Evolutionary conservation across 2,888 invertebrate genomes (phyloP).

Genomic region (Omphaloscelis lunosa): DNA sequence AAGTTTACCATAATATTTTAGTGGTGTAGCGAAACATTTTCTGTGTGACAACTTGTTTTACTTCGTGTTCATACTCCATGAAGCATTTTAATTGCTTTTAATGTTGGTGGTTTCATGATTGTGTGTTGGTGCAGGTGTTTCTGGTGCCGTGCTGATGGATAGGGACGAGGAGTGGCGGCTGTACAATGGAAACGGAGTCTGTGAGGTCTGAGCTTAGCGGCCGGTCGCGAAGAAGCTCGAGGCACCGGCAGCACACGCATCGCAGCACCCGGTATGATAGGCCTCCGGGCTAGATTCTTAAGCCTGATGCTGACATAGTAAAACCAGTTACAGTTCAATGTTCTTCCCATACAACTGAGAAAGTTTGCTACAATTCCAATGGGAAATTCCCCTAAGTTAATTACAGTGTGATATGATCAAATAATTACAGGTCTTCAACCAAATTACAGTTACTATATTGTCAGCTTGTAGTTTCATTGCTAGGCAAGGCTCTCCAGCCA

Average conservation of each 20-base stretch:
- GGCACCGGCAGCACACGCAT: constrained; percentile 91
- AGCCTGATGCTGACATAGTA: not conserved
- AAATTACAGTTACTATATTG: constrained; percentile 28
- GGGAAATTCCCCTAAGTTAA: constrained; percentile 50
- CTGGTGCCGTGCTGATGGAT: constrained; percentile 82
- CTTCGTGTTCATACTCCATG: constrained; percentile 79
- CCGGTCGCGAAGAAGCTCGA: constrained; percentile 93
- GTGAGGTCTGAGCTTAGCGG: constrained; percentile 97
- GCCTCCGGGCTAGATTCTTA: constrained; percentile 65
- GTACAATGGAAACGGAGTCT: constrained; percentile 97
- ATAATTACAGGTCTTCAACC: constrained; percentile 44
- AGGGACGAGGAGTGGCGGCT: constrained; percentile 70
- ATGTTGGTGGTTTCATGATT: constrained; percentile 77
- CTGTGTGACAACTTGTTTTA: constrained; percentile 69
- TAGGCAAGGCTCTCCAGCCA: not conserved
- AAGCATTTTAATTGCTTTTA: constrained; percentile 86
- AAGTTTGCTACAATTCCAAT: constrained; percentile 9
- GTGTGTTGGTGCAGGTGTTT: constrained; percentile 79
- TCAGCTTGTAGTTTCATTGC: constrained; percentile 9
- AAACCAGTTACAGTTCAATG: constrained; percentile 2
- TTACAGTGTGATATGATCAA: constrained; percentile 46
- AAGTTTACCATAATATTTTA: constrained; percentile 39
- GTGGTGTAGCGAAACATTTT: constrained; percentile 50
- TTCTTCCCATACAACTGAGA: not conserved
- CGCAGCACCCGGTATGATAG: constrained; percentile 91